Evolutionary conservation across 2,888 invertebrate genomes (phyloP), one percentile per base, ranked within the genome.

Genomic region (Heteromurus nitidus): DNA sequence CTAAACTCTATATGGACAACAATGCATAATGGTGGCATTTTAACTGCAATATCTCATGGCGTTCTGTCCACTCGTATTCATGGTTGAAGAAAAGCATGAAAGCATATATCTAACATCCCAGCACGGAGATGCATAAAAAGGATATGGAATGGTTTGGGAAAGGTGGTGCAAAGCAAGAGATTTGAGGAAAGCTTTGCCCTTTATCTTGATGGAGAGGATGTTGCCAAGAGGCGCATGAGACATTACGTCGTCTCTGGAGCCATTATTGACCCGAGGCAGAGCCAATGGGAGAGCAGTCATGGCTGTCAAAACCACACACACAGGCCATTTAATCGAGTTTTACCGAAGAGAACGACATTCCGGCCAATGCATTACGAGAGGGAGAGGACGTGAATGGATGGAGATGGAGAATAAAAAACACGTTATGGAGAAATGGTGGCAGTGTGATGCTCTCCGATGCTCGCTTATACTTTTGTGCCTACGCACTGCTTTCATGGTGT

Each of bases 221-320:
- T 36, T 70, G 62, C 31, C 18, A 70, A 64, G 68, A 69, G 80
- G 84, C 81, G 83, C 83, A 82, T 68, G 77, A 74, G 72, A 75
- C 82, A 85, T 83, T 81, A 85, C 84, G 84, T 83, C 84, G 77
- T 79, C 77, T 79, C 77, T 79, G 77, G 70, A 70, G 77, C 85
- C 85, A 85, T 85, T 85, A 83, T 79, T 83, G 85, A 80, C 79
- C 76, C 74, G 60, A 53, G 69, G 65, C 44, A 28, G 82, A 79
- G 65, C 85, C 85, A 85, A 85, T 85, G 70, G 74, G 80, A 80
- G 50, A 22, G 26, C 70, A 85, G 83, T 69, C 67, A 85, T 85
- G 85, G 85, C 85, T 83, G 83, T 82, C 79, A 79, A 74, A 73
- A 74, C 80, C 74, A 67, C 73, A 73, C 80, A 67, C 73, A 72